Evolutionary conservation across 2,888 invertebrate genomes (phyloP), one percentile per base, ranked within the genome.

Genomic region (Pseudoips prasinana): DNA sequence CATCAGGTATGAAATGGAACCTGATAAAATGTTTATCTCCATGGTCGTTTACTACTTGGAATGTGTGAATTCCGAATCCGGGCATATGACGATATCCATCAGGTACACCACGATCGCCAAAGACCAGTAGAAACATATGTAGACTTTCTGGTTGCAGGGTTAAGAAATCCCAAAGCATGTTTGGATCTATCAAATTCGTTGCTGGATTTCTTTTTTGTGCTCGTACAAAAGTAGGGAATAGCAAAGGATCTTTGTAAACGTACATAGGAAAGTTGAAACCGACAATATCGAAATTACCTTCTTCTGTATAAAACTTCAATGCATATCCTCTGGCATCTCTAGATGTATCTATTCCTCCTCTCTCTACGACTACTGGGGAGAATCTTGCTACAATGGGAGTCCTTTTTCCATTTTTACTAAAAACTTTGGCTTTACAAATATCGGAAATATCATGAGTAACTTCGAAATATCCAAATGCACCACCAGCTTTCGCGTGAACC

Each of bases 101-200:
- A 0, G 97, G 97, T 39, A 95, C 94, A 7, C 97, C 98, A 54
- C 96, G 91, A 75, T 97, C 97, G 5, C 94, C 91, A 67, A 96
- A 97, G 43, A 97, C 83, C 67, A 96, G 91, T 75, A 94, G 86
- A 26, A 92, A 89, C 73, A 96, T 96, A 66, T 97, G 96, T n/a
- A 93, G 91, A 2, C 94, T 91, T 78, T 97, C 97, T 0, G 96
- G 95, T 10, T 95, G 90, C 19, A 96, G 83, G 0, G 94, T 92
- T 44, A 96, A 90, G 64, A 97, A 97, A 73, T 98, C 97, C 97
- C 97, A 98, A 64, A 96, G 94, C 94, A 94, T 95, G 64, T 97
- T 94, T 0, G 93, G 84, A 78, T 97, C 97, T 76, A 94, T 94
- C 18, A 96, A 81, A 69, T 95, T 94, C 0, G 95, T 95, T 8